Evolutionary conservation across 2,113 vertebrate genomes (phyloP).

Genomic region (Daubentonia madagascariensis): DNA sequence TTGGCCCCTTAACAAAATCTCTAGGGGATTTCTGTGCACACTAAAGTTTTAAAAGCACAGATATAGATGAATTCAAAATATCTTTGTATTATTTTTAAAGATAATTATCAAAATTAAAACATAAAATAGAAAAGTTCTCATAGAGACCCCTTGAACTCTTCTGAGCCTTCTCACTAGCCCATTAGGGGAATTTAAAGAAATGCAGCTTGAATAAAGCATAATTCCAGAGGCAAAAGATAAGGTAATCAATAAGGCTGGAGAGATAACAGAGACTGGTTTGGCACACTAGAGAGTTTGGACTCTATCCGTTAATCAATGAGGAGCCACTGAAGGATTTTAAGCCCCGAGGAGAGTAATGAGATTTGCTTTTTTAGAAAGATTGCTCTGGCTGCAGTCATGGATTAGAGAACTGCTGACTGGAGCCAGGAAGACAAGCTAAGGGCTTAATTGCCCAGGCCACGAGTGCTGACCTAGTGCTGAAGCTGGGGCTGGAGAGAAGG

Average conservation of each 20-base stretch:
- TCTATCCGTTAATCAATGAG: not conserved
- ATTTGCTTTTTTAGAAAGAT: conserved; percentile 9
- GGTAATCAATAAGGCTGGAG: not conserved
- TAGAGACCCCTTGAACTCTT: not conserved
- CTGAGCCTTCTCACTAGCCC: not conserved
- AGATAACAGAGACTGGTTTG: not conserved
- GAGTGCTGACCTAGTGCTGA: not conserved
- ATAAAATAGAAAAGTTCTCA: not conserved
- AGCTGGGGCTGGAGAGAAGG: not conserved
- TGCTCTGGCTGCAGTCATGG: not conserved
- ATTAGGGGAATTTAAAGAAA: not conserved
- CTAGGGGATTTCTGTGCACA: not conserved
- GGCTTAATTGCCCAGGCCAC: not conserved
- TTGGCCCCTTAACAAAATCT: not conserved
- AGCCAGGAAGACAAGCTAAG: not conserved
- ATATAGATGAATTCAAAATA: not conserved
- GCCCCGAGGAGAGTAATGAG: conserved; percentile 8
- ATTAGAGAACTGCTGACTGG: not conserved
- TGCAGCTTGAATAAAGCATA: not conserved
- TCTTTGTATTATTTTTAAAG: not conserved
- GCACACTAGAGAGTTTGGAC: not conserved
- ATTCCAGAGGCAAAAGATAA: not conserved
- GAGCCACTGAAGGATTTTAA: conserved; percentile 24
- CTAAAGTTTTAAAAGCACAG: not conserved
- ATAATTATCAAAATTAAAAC: conserved; percentile 12